Evolutionary conservation across 2,888 invertebrate species (phyloP), one percentile per base, ranked within the genome.

Genomic region (Tineola bisselliella): DNA sequence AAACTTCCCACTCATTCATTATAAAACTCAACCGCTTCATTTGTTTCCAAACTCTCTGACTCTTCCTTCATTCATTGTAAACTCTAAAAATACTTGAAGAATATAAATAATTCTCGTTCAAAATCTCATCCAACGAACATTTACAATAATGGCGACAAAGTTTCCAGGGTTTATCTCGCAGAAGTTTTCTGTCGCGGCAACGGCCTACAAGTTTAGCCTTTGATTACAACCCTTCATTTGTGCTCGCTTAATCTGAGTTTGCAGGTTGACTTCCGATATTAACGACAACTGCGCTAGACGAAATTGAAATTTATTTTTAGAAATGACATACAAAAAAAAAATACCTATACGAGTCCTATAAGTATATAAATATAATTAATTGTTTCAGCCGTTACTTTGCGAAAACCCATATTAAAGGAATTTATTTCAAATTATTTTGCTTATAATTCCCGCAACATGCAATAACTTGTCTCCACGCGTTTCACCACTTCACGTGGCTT

Each of bases 181-280:
- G 15, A 48, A 48, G 48, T 48, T 48, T 48, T 48, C 13, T 48
- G 48, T 15, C 48, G 48, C 48, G 48, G 48, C 48, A 48, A n/a
- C 48, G 15, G n/a, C 8, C 48, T 15, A 48, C 48, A 48, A 48
- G 48, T 48, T 48, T 48, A n/a, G 17, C n/a, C 48, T 48, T 48
- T 48, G 48, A 15, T 48, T 48, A 48, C 13, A 48, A 13, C 48
- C 48, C 48, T 48, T 48, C 48, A 48, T 17, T 48, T 10, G 15
- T n/a, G 15, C 15, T 15, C 13, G 48, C 48, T 48, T 43, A 43
- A 48, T 48, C 48, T 48, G 13, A 48, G 3, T 38, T 10, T n/a
- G 10, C 6, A 48, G 48, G 48, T 2, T 17, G 12, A 6, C 10
- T 48, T 48, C 48, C 48, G 48, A 48, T 13, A 8, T 15, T 17